Evolutionary conservation across 1,140 invertebrate genomes (phyloP), one percentile per base, ranked within the genome.

Genomic region (Eupristina koningsbergeri): DNA sequence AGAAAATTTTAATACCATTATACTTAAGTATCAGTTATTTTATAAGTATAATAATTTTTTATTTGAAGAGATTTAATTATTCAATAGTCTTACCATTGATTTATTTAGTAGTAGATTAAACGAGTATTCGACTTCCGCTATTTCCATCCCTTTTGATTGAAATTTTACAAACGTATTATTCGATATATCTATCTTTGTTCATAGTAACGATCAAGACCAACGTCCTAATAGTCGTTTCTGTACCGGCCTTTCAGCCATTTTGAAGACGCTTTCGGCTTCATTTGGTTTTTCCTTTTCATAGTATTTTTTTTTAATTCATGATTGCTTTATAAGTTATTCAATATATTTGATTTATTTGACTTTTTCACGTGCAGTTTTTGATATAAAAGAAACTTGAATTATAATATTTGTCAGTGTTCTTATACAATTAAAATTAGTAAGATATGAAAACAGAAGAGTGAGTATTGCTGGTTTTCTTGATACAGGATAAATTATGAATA

Each of bases 381-480:
- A 78, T 45, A 45, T 45, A 26, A 15, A 79, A 11, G 13, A 34
- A 76, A 39, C 8, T 22, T n/a, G 26, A 36, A 61, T 26, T 39
- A 29, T 13, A 61, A 26, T 17, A 26, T 36, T 53, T 8, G 2
- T 34, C 6, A 36, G 29, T 26, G 0, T 13, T 8, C 45, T 1
- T 17, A 19, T 31, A 34, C 9, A 19, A 19, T 8, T 41, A 71
- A 69, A 15, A 50, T 50, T 50, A 69, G 36, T n/a, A n/a, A 58
- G 47, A 29, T 75, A 82, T 82, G 80, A 82, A 82, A 82, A 76
- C 71, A 34, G 80, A 82, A 58, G 80, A 82, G 80, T 82, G 19
- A 82, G 80, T 82, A 82, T 13, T 17, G 9, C 3, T 19, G 22
- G 15, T n/a, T 29, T 19, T 79, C 3, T 13, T 34, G 9, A 9